Base-by-base conservation (phyloP, 2,888 invertebrate species). In the Meiosimyza platycephala region DNA sequence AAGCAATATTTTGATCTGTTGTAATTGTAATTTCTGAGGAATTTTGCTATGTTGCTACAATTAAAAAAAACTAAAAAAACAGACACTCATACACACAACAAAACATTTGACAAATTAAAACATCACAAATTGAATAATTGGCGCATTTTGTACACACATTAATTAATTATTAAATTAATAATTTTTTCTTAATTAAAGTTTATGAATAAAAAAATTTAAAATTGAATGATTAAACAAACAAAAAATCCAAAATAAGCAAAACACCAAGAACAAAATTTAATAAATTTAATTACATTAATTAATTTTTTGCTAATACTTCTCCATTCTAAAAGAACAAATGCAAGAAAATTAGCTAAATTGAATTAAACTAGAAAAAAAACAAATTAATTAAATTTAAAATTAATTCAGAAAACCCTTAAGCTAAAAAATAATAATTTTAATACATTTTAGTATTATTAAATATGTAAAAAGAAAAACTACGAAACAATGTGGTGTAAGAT, bases 191-290 rank as follows among this genome's bases (percentile, higher is more conserved):
- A 50, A 72, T 6, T 40, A 69, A 64, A 72, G 18, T 16, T 72
- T 59, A 57, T 15, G 12, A 33, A n/a, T n/a, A 40, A 63, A 64
- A 51, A 51, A 47, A 52, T 47, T 15, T 40, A 66, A 54, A 72
- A 55, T 47, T 54, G 55, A 60, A 33, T 55, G 22, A 55, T 6
- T 55, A 55, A 47, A 67, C 40, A 33, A 62, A 59, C 15, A 13
- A 50, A 71, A 68, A 72, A 67, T 67, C 28, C 55, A 66, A 72
- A 72, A 65, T 62, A 55, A 75, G 67, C 76, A 72, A 65, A 70
- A 75, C 62, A 74, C 66, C 64, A 73, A 72, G 72, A 74, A 40
- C 68, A 67, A 74, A 72, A 71, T 77, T 76, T 75, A 71, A 52
- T 52, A 40, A 54, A 48, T 16, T 18, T 54, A 57, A 48, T 54